phyloP scores from a whole-genome alignment of 2,113 vertebrate genomes.

The Alethe castanea region DNA sequence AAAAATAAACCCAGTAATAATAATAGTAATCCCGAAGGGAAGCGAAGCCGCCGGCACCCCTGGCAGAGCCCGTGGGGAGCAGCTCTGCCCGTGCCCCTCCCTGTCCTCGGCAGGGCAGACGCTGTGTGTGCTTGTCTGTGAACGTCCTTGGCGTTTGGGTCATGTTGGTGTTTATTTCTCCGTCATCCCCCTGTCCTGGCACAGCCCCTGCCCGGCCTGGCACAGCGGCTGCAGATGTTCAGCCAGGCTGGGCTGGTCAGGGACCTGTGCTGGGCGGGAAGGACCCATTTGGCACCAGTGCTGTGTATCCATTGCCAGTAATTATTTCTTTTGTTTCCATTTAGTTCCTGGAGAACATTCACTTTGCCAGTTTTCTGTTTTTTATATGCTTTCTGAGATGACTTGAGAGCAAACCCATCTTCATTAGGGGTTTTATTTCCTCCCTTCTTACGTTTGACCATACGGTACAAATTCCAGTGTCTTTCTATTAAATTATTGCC shows the following conservation, averaged over 20 bases:
- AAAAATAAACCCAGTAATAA: slow-evolving; percentile 62
- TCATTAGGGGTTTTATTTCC: not conserved
- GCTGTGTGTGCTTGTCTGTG: slow-evolving; percentile 53
- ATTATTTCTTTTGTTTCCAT: not conserved
- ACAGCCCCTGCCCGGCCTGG: not conserved
- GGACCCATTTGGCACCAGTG: slow-evolving; percentile 56
- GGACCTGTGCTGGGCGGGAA: not conserved
- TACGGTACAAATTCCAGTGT: slow-evolving; percentile 62
- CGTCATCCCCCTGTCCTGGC: not conserved
- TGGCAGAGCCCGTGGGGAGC: not conserved
- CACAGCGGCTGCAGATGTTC: not conserved
- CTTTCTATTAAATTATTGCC: slow-evolving; percentile 75
- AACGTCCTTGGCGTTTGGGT: slow-evolving; percentile 39
- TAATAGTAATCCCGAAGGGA: not conserved
- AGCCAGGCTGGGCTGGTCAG: not conserved
- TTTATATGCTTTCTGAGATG: slow-evolving; percentile 19
- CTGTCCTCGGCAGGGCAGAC: slow-evolving; percentile 35
- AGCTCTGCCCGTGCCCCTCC: slow-evolving; percentile 35
- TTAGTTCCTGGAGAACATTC: slow-evolving; percentile 48
- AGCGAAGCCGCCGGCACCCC: not conserved
- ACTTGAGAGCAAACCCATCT: slow-evolving; percentile 52
- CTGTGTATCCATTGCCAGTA: slow-evolving; percentile 9
- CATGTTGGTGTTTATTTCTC: slow-evolving; percentile 34
- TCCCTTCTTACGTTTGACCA: slow-evolving; percentile 27
- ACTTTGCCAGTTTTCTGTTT: not conserved